Base-by-base conservation (phyloP, 2,888 invertebrate genomes). In the Sarcophaga carnaria region DNA sequence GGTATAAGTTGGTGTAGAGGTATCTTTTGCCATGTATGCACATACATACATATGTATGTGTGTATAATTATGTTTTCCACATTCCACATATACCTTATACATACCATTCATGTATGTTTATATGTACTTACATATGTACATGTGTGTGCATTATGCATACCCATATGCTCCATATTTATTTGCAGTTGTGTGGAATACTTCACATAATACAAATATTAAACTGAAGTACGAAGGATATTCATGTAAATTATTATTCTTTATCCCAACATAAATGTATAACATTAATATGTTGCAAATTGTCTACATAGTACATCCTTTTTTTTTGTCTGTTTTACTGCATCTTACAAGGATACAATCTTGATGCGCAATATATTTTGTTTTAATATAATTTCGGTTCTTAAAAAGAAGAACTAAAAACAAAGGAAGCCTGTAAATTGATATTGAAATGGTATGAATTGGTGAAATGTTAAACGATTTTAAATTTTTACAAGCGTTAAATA, bases 211-310 rank as follows among this genome's bases (percentile, higher is more conserved):
- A 59, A 67, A 37, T 54, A 76, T 77, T 77, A 77, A 67, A 77
- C 76, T 77, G 37, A 37, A 37, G 8, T 37, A 37, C 37, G 37
- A 37, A 37, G 37, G 37, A 37, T 37, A 37, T 37, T 37, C 37
- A 37, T 37, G 37, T 37, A 37, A 37, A 37, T 37, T 37, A 37
- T 37, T 37, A 37, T 37, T 37, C 37, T 37, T 37, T 37, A 37
- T 37, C 2, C 37, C 37, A 37, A 37, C 37, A 37, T 37, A 37
- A 59, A 59, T 59, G 17, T 59, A 37, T 54, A 71, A 72, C 27
- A 60, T 72, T 72, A 72, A 72, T 72, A 72, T 72, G 59, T 60
- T 72, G 37, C n/a, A 72, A 72, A 72, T 72, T 59, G 60, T 72
- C 60, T 60, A 27, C 59, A 60, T 60, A 17, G 37, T 25, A 3